A percentile compares a stretch with the other conserved stretches of the same genome.
phyloP scores from a whole-genome alignment of 2,113 vertebrate genomes.

The Microcebus jonahi region DNA sequence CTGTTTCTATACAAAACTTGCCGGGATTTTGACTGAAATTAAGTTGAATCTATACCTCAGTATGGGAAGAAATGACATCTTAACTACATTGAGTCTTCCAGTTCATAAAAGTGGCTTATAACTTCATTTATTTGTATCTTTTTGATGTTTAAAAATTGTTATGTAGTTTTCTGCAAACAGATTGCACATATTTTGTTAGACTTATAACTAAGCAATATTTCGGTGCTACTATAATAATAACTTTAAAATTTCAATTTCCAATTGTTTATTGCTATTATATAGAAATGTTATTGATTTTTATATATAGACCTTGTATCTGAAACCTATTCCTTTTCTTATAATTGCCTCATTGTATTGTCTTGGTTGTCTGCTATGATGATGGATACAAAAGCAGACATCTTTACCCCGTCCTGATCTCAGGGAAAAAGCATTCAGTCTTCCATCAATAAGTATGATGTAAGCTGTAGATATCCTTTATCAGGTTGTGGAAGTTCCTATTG shows the following conservation, averaged over 20 bases:
- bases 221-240: neutral
- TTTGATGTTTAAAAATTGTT: neutral
- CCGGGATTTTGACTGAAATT: neutral
- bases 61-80: neutral
- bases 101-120: neutral
- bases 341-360: neutral
- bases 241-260: neutral
- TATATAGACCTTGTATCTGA: neutral
- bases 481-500: neutral
- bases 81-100: neutral
- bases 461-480: neutral
- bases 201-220: neutral
- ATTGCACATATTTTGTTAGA: neutral
- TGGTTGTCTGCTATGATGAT: neutral
- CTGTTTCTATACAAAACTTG: neutral
- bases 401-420: neutral
- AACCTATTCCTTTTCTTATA: slow-evolving; percentile 7
- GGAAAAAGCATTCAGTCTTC: neutral
- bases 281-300: neutral
- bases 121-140: neutral
- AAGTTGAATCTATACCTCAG: neutral
- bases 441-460: neutral
- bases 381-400: neutral
- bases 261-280: neutral
- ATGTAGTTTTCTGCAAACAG: neutral